A percentile compares a stretch with the other conserved stretches of the same genome.
Conservation (phyloP, 2,113 vertebrate genomes). For the Laticauda laticaudata region DNA sequence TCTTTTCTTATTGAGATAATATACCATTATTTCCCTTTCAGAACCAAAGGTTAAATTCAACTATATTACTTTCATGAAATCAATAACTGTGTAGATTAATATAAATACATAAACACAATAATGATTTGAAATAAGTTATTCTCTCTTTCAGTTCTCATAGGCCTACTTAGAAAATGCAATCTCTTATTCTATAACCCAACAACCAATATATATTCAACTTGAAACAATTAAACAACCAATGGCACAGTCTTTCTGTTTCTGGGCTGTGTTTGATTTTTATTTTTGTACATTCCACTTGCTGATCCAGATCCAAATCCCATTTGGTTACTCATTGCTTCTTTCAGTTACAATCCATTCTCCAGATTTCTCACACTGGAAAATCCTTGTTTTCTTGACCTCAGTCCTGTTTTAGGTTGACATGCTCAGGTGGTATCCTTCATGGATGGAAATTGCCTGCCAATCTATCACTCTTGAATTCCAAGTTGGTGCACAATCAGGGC, state of each 20-base stretch:
- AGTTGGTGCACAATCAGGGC: background rate
- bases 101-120: background rate
- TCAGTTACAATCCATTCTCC: background rate
- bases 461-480: background rate
- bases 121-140: background rate
- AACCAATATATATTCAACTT: background rate
- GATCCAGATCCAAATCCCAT: background rate
- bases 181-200: background rate
- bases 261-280: background rate
- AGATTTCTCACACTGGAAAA: background rate
- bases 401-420: background rate
- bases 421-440: background rate
- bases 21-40: background rate
- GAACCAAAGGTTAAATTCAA: background rate
- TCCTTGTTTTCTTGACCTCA: background rate
- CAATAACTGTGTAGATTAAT: background rate
- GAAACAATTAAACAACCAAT: background rate
- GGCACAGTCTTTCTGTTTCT: background rate
- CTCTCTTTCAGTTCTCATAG: background rate
- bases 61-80: background rate
- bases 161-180: background rate
- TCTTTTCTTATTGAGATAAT: background rate
- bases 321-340: background rate
- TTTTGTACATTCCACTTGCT: background rate
- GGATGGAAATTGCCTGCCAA: background rate